phyloP scores from a whole-genome alignment of 2,113 vertebrate species.

The Sorex araneus region DNA sequence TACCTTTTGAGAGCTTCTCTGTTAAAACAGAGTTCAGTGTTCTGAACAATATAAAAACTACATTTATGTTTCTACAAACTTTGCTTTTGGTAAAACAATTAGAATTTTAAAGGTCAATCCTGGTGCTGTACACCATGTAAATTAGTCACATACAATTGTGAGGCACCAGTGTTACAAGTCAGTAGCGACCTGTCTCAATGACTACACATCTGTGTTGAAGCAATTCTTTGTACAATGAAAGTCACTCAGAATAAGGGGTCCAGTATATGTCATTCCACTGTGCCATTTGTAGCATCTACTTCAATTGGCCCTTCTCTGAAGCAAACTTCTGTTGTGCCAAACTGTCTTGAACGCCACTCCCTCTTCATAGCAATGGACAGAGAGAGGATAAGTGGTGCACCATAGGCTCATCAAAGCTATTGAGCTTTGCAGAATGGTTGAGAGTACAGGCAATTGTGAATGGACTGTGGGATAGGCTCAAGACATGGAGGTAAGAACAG shows the following conservation, averaged over 20 bases:
- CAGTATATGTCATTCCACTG: neutral
- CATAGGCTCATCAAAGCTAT: neutral
- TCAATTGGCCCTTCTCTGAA: constrained; percentile 17
- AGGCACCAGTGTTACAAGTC: too few relatives aligned
- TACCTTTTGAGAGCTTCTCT: constrained; percentile 33
- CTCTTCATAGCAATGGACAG: constrained; percentile 32
- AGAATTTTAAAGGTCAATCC: neutral
- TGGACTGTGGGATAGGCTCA: constrained; percentile 58
- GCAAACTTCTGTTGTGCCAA: constrained; percentile 24
- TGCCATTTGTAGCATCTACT: neutral
- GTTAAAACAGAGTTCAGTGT: neutral
- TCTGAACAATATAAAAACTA: too few relatives aligned
- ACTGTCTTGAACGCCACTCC: neutral
- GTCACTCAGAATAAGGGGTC: constrained; percentile 5
- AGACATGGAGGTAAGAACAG: neutral
- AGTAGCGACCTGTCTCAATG: too few relatives aligned
- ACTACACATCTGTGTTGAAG: neutral
- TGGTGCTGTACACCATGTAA: too few relatives aligned
- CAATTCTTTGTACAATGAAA: neutral
- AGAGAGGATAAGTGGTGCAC: constrained; percentile 47
- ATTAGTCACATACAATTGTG: too few relatives aligned
- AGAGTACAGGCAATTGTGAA: constrained; percentile 42
- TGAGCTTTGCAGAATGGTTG: neutral
- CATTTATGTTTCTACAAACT: neutral
- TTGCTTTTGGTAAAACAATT: neutral